A percentile compares a stretch with the other conserved stretches of the same genome.
These are phyloP conservation scores for Bubo scandiacus DNA, from an alignment of 2,113 vertebrate genomes.

Conservation along the genomic window DNA sequence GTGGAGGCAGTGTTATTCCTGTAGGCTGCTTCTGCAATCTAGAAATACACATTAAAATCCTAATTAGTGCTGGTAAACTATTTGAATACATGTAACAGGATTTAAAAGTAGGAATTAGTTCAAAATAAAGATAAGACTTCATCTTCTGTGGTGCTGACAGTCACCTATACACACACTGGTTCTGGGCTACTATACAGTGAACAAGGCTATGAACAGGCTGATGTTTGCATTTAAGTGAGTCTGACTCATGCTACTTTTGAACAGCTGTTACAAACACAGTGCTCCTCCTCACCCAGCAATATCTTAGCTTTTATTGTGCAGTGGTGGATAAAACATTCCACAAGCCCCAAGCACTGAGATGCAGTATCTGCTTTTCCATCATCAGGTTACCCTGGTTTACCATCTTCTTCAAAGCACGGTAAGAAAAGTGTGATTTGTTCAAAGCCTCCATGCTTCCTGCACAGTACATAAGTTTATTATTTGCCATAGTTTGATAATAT, in stretches of 20 bases:
- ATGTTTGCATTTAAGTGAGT: neutral
- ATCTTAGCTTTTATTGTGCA: neutral
- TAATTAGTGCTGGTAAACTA: neutral
- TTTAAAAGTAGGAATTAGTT: neutral
- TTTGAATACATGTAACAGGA: neutral
- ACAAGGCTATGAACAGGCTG: neutral
- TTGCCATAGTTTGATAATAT: neutral
- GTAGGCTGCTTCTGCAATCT: constrained; percentile 90
- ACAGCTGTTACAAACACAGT: neutral
- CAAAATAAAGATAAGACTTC: neutral
- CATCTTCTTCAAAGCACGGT: neutral
- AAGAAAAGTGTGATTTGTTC: neutral
- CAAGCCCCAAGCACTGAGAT: neutral
- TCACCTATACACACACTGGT: neutral
- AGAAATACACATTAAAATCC: neutral
- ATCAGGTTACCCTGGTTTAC: neutral
- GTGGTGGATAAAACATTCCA: neutral
- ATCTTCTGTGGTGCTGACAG: neutral
- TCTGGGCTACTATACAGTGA: accelerated
- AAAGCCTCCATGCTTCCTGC: neutral
- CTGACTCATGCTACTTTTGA: neutral
- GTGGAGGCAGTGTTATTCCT: constrained; percentile 83
- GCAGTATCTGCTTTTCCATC: neutral
- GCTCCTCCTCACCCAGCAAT: neutral
- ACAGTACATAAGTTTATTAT: neutral